Base-by-base conservation (phyloP, 1,140 invertebrate species). In the Theocolax elegans region DNA sequence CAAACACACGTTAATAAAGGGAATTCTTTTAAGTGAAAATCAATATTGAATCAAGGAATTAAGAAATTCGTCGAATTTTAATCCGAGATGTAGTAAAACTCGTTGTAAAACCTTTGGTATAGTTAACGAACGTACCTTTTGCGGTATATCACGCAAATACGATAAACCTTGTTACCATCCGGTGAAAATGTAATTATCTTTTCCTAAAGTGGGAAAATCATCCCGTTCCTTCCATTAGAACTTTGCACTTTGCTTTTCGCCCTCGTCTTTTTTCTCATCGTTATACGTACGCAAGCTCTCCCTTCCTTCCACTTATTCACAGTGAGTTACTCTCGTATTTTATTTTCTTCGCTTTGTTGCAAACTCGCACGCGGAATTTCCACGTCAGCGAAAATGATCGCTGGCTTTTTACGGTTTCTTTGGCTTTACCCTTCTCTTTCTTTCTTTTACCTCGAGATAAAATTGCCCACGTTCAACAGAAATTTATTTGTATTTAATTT, bases 181-280 rank as follows among this genome's bases (percentile, higher is more conserved):
- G 4, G 42, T 21, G 38, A 31, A 69, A 69, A 71, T 67, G 59
- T 25, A 64, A 49, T 58, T 64, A 64, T 42, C 60, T 58, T 7
- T 46, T 19, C 19, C n/a, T 46, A 29, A 31, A 53, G 51, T 56
- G 53, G 19, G 44, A 42, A 71, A 71, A 42, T 35, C 31, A 35
- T 10, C 31, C 31, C 31, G 31, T 35, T 35, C 10, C 10, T 35
- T 35, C 25, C 9, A 17, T n/a, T 15, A 21, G 23, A 53, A 48
- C 27, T 67, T 67, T 67, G 2, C 46, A 25, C 27, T 38, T 23
- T 2, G 10, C 13, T 60, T 21, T n/a, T 19, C 17, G 12, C 15
- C 15, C 23, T 27, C 12, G 25, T 38, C 1, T 19, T 27, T 15
- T n/a, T 21, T 2, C 13, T 23, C 38, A 1, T 27, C 10, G 4